phyloP scores from a whole-genome alignment of 2,797 vertebrate genomes.

The Rhadinocentrus ornatus region DNA sequence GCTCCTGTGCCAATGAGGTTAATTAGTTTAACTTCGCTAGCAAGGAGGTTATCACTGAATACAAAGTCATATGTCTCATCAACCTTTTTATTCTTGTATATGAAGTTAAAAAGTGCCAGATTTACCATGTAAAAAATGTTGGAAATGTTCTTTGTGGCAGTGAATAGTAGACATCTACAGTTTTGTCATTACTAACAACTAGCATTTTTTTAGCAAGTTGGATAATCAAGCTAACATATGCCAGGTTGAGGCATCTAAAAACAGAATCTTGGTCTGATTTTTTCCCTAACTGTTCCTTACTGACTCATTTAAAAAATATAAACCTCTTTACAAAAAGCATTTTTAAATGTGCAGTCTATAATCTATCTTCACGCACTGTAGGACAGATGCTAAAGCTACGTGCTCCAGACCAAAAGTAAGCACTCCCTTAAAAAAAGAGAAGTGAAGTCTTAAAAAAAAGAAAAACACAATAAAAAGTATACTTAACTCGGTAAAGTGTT shows the following conservation, averaged over 20 bases:
- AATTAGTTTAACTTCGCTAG: slow-evolving; percentile 44
- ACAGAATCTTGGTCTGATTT: background rate
- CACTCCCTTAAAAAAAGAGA: background rate
- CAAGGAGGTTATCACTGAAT: slow-evolving; percentile 18
- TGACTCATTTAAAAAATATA: background rate
- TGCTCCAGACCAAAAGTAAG: background rate
- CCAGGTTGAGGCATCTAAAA: background rate
- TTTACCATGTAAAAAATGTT: background rate
- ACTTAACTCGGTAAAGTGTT: background rate
- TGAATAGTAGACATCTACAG: background rate
- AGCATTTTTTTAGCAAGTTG: background rate
- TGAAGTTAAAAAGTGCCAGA: background rate
- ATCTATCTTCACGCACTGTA: no score
- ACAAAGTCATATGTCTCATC: background rate
- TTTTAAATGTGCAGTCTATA: background rate
- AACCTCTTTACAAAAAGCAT: background rate
- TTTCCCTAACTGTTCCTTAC: background rate
- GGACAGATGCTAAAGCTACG: background rate
- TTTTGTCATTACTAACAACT: background rate
- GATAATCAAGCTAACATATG: background rate
- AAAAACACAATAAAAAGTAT: background rate
- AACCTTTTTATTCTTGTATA: background rate
- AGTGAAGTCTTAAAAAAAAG: no score
- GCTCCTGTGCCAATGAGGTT: slow-evolving; percentile 12
- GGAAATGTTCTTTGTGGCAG: background rate